phyloP scores from a whole-genome alignment of 2,797 vertebrate genomes.

The Schizopygopsis pylzovi region DNA sequence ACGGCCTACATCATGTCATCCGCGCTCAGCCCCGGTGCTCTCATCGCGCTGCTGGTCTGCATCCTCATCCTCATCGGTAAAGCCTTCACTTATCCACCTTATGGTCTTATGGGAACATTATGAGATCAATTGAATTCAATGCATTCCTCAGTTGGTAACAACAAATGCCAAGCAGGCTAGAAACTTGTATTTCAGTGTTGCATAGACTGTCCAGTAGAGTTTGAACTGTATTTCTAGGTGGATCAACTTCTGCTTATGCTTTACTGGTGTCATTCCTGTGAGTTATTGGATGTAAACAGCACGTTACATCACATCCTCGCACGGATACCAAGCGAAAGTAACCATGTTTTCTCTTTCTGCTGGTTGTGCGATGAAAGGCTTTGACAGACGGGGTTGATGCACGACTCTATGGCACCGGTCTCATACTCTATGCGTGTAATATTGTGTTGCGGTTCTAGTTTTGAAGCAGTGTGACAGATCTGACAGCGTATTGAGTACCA shows the following conservation, averaged over 20 bases:
- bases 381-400: background rate
- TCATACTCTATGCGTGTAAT: background rate
- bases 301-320: background rate
- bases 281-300: background rate
- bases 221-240: background rate
- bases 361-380: background rate
- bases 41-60: conserved; percentile 96
- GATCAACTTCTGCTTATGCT: background rate
- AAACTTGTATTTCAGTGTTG: background rate
- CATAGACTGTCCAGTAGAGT: background rate
- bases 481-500: background rate
- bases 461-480: background rate
- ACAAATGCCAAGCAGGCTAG: background rate
- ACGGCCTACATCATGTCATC: conserved; percentile 90
- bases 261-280: background rate
- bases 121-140: background rate
- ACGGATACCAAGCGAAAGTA: background rate
- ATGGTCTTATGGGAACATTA: too few relatives aligned
- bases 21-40: conserved; percentile 92
- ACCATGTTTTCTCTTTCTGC: background rate
- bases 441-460: background rate
- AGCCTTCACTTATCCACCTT: conserved; percentile 55
- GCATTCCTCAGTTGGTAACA: background rate
- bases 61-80: conserved; percentile 97
- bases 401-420: background rate